Evolutionary conservation across 2,888 invertebrate species (phyloP).

Genomic region (Tetramorium bicarinatum): DNA sequence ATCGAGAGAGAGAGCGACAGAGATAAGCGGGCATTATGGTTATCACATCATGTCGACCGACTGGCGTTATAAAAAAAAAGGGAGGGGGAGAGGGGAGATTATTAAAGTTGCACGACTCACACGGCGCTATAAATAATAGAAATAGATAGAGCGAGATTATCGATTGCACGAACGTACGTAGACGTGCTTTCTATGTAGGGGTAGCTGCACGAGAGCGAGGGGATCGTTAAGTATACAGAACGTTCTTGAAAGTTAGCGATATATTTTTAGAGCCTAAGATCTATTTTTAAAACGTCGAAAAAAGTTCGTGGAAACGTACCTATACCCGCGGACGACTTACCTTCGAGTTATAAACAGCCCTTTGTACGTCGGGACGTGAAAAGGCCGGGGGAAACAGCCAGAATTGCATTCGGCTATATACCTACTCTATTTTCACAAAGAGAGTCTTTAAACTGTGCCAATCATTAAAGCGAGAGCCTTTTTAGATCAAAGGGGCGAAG

Average conservation of each 20-base stretch:
- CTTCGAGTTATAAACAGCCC: conserved; percentile 13
- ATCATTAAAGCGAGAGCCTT: conserved; percentile 12
- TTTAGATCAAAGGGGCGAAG: conserved; percentile 17
- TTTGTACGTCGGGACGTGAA: neutral
- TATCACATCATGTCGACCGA: conserved; percentile 1
- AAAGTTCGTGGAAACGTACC: neutral
- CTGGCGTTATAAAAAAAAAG: neutral
- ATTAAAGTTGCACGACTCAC: conserved; percentile 7
- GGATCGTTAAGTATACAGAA: neutral
- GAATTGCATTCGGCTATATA: conserved; percentile 22
- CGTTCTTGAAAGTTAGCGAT: conserved; percentile 22
- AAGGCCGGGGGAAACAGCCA: neutral
- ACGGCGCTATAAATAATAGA: conserved; percentile 13
- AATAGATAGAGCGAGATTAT: conserved; percentile 13
- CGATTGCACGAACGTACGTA: neutral
- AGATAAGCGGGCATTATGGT: conserved; percentile 19
- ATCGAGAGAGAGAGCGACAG: neutral
- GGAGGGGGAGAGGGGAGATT: neutral
- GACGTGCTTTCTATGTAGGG: neutral
- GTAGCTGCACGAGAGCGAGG: neutral
- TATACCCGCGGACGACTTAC: neutral
- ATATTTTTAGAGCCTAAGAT: conserved; percentile 2
- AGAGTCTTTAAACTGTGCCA: neutral
- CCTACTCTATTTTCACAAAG: conserved; percentile 1
- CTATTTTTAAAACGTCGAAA: neutral